Evolutionary conservation across 2,888 invertebrate genomes (phyloP), one percentile per base, ranked within the genome.

Genomic region (Cerastis rubricosa): DNA sequence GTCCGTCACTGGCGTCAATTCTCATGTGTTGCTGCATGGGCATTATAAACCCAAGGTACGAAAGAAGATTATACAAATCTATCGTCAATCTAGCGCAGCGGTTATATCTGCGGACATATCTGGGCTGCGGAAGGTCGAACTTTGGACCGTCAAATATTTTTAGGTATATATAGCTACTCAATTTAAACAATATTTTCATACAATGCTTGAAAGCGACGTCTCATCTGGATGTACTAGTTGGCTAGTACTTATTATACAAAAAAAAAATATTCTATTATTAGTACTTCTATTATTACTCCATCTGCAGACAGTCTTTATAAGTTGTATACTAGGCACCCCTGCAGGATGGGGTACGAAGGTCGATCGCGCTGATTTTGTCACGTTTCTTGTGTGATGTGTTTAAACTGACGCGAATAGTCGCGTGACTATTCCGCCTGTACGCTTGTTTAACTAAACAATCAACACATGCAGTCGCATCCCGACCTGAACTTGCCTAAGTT

Each of bases 21-120:
- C 91, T 0, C 95, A 94, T 70, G 91, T 92, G 3, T 85, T 95
- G 29, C 79, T 95, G 14, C 93, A 69, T 92, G 93, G 47, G 80
- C 89, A 76, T 86, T 89, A 72, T 51, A 94, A 91, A 71, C 89
- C 89, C 1, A 95, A 94, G 92, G 95, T 77, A 54, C 29, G 61
- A 61, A 61, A 35, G 19, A 19, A 11, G 59, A 9, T 7, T 49
- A 19, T 49, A 22, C 12, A 45, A 12, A 45, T 12, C 0, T 45
- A 45, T 45, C 45, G 45, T 45, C 14, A 45, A 25, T 6, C 25
- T 14, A 57, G 25, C 51, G 17, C 47, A 14, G 12, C 45, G 45
- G 45, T 45, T 11, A 45, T 1, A 45, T 12, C 11, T 2, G 45
- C 45, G 47, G 17, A 4, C 47, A 2, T 1, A 45, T 45, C 45